A percentile compares a stretch with the other conserved stretches of the same genome.
Conservation (phyloP, 2,113 vertebrate species). For the Chrysemys picta region DNA sequence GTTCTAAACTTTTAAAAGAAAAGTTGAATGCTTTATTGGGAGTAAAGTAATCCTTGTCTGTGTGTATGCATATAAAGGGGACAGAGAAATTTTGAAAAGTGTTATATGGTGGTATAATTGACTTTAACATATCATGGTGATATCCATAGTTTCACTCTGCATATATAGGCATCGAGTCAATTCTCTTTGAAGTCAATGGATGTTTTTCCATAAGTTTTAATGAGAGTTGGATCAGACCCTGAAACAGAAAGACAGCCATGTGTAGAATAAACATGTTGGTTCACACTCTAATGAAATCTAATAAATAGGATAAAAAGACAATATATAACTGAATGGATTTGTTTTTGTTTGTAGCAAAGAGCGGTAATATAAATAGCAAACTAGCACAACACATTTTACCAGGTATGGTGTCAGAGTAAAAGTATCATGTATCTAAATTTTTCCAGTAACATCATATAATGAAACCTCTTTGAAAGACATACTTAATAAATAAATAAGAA, state of each 20-base stretch:
- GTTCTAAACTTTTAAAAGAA: not conserved
- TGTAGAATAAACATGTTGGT: not conserved
- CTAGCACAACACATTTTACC: not conserved
- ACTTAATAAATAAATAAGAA: not conserved
- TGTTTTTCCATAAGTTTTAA: not conserved
- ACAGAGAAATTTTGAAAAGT: not conserved
- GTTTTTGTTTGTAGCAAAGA: not conserved
- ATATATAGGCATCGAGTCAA: not conserved
- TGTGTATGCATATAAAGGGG: not conserved
- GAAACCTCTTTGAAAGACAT: not conserved
- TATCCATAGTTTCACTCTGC: not conserved
- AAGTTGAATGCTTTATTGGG: not conserved
- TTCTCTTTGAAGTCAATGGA: not conserved
- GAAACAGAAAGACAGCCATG: not conserved
- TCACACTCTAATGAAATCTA: not conserved
- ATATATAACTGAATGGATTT: rapidly evolving
- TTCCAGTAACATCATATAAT: not conserved
- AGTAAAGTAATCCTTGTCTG: not conserved
- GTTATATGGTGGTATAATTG: not conserved
- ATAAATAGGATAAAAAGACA: not conserved
- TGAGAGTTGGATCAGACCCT: not conserved
- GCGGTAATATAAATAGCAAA: not conserved
- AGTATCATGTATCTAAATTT: not conserved
- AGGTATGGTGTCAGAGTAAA: rapidly evolving
- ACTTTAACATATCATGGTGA: not conserved